Conservation (phyloP, 1,140 invertebrate genomes). For the Diachasmimorpha longicaudata region DNA sequence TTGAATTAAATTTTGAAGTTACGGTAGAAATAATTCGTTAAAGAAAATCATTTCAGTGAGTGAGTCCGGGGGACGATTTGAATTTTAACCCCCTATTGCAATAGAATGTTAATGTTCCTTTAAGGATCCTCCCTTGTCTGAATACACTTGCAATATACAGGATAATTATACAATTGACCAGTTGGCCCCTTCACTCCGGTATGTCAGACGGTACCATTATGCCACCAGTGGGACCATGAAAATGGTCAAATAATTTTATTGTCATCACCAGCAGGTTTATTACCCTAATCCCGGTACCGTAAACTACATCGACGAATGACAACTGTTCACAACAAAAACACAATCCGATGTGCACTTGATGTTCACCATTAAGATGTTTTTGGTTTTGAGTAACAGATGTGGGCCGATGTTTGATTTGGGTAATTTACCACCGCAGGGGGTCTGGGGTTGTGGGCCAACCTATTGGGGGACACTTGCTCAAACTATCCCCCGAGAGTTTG, state of each 20-base stretch:
- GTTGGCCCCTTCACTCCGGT: neutral
- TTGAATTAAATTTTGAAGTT: no score
- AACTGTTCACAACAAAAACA: neutral
- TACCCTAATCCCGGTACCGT: constrained; percentile 1
- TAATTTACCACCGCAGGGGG: constrained; percentile 40
- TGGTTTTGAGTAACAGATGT: constrained; percentile 35
- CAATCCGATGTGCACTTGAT: constrained; percentile 20
- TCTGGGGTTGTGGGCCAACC: constrained; percentile 14
- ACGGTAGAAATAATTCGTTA: no score
- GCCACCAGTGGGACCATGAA: constrained; percentile 13
- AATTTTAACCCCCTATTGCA: neutral
- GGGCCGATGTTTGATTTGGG: constrained; percentile 36
- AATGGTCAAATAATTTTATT: constrained; percentile 39
- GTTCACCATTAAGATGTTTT: neutral
- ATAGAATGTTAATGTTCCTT: neutral
- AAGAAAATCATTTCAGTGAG: no score
- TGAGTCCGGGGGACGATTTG: no score
- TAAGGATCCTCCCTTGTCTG: neutral
- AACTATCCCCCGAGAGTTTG: neutral
- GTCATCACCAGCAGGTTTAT: constrained; percentile 32
- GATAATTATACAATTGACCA: neutral
- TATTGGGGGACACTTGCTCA: constrained; percentile 13
- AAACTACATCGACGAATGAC: neutral
- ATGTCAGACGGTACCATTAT: neutral
- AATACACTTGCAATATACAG: neutral